Conservation (phyloP, 2,888 invertebrate genomes). For the Drosophila crucigera region DNA sequence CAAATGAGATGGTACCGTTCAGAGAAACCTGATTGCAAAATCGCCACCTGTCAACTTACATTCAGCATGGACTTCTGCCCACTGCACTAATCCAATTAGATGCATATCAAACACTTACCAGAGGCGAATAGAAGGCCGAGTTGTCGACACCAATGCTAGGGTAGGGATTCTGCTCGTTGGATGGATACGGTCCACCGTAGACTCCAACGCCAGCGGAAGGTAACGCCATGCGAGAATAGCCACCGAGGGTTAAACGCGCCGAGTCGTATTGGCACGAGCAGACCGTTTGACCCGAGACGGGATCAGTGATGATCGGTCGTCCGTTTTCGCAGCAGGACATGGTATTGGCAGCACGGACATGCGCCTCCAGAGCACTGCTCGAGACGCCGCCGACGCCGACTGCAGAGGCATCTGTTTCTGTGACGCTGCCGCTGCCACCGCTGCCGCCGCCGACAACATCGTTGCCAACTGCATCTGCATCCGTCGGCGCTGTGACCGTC, state of each 20-base stretch:
- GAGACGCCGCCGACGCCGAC: conserved; percentile 21
- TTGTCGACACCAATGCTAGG: conserved; percentile 97
- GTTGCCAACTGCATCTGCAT: conserved; percentile 61
- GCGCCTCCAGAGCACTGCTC: conserved; percentile 50
- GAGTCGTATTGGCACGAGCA: conserved; percentile 98
- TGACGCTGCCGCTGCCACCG: conserved; percentile 42
- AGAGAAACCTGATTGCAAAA: conserved; percentile 28
- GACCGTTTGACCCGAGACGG: conserved; percentile 96
- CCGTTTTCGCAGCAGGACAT: conserved; percentile 95
- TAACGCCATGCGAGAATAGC: conserved; percentile 90
- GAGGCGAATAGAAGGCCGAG: conserved; percentile 97
- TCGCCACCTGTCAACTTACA: conserved; percentile 65
- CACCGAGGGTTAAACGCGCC: conserved; percentile 92
- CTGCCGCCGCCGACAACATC: conserved; percentile 43
- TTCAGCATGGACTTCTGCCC: conserved; percentile 63
- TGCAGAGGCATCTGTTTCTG: conserved; percentile 54
- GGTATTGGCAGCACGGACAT: conserved; percentile 50
- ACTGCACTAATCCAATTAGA: conserved; percentile 75
- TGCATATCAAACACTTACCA: conserved; percentile 90
- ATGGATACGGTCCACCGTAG: conserved; percentile 95
- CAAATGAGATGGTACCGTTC: not conserved
- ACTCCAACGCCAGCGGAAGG: conserved; percentile 90
- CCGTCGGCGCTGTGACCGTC: conserved; percentile 48
- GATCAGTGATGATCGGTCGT: conserved; percentile 96
- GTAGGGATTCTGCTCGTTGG: conserved; percentile 96